Evolutionary conservation across 2,113 vertebrate species (phyloP).

Genomic region (Colius striatus): DNA sequence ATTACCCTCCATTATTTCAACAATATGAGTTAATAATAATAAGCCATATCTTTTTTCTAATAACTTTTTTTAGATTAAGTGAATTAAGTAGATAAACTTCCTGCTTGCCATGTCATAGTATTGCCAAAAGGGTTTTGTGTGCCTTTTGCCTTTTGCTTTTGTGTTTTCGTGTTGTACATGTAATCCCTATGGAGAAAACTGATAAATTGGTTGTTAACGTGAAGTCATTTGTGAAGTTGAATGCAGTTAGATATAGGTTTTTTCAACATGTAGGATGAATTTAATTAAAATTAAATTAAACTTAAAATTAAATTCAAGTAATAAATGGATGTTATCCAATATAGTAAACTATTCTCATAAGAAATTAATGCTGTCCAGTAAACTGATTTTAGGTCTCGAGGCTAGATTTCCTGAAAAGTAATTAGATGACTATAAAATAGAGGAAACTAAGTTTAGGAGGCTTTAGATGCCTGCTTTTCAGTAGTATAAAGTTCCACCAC

Average conservation of each 20-base stretch:
- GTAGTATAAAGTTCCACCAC: background rate
- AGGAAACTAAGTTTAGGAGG: background rate
- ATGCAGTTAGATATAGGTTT: slow-evolving; percentile 12
- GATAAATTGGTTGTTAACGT: slow-evolving; percentile 37
- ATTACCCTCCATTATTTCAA: background rate
- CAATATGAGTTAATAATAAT: background rate
- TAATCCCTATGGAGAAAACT: background rate
- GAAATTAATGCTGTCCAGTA: slow-evolving; percentile 42
- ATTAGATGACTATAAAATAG: background rate
- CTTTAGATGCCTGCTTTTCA: background rate
- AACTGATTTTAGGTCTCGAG: slow-evolving; percentile 41
- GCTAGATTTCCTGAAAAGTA: slow-evolving; percentile 29
- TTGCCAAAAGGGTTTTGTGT: background rate
- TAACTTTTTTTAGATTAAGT: background rate
- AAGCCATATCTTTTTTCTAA: background rate
- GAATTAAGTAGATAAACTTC: background rate
- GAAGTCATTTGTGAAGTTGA: slow-evolving; percentile 46
- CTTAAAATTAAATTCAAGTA: slow-evolving; percentile 52
- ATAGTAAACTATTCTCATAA: slow-evolving; percentile 14
- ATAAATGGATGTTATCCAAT: slow-evolving; percentile 32
- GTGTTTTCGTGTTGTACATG: background rate
- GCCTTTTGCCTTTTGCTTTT: background rate
- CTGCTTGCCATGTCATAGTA: background rate
- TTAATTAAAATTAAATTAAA: slow-evolving; percentile 64
- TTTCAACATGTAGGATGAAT: slow-evolving; percentile 24